Evolutionary conservation across 2,888 invertebrate genomes (phyloP), one percentile per base, ranked within the genome.

Genomic region (Mechanitis messenoides): DNA sequence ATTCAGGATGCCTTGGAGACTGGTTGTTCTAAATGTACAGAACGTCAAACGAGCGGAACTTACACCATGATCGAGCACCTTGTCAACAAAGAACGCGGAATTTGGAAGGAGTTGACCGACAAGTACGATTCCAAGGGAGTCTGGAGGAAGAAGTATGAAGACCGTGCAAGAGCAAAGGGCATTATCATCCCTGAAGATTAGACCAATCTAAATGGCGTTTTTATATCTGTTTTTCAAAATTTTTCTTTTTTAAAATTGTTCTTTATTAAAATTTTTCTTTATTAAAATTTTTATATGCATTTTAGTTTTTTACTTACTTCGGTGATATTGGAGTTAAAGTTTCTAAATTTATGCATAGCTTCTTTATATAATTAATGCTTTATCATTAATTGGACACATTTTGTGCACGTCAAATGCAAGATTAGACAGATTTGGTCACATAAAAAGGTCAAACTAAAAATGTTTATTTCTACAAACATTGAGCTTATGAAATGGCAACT

Each of bases 111-210:
- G 66, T 81, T 96, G 46, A 89, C 92, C 66, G 90, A 77, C 50
- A 94, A 94, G 80, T 96, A 91, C 79, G 95, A 96, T 79, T 93
- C 94, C 9, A 86, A 91, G 0, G 93, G 93, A 42, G 76, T 85
- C 58, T 95, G 93, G 90, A 91, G 91, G 74, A 87, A 87, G 77
- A 92, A 91, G 76, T 95, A 94, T 81, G 91, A 92, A 69, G 89
- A 90, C 0, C 90, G 92, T 55, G 93, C 92, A 1, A 80, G 79
- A 60, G 83, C 87, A 42, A 85, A 87, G 31, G 92, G 92, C 47
- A 88, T 91, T 58, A 55, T 54, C 2, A 83, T 87, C 53, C 83
- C 81, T 0, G 76, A 80, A 60, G 46, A 55, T 35, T 54, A 61
- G 33, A 11, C 6, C 3, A n/a, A 33, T 35, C 7, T n/a, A 53